phyloP scores from a whole-genome alignment of 2,113 vertebrate species.

The Poeciliopsis occidentalis region DNA sequence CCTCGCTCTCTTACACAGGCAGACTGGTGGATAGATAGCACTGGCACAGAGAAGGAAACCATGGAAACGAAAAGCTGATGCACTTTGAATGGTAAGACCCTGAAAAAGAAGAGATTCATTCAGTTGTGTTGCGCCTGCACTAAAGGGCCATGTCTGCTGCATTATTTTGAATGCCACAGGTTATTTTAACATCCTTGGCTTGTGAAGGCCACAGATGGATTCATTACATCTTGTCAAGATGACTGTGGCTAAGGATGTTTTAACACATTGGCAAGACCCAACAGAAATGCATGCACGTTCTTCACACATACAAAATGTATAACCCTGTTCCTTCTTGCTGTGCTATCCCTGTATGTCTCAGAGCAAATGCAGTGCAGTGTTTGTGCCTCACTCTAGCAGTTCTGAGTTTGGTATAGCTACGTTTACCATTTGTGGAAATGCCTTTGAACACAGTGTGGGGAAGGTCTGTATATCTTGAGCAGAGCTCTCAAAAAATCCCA shows the following conservation, averaged over 20 bases:
- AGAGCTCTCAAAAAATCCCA: conserved; percentile 45
- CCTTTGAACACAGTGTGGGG: conserved; percentile 28
- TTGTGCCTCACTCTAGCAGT: not conserved
- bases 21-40: conserved; percentile 68
- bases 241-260: conserved; percentile 35
- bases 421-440: conserved; percentile 24
- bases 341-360: not conserved
- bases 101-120: conserved; percentile 76
- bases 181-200: conserved; percentile 56
- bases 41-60: conserved; percentile 71
- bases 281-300: conserved; percentile 11
- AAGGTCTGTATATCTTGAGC: conserved; percentile 46
- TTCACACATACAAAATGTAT: conserved; percentile 10
- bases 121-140: conserved; percentile 55
- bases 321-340: not conserved
- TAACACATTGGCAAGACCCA: conserved; percentile 29
- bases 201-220: conserved; percentile 37
- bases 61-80: conserved; percentile 79
- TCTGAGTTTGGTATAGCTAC: conserved; percentile 29
- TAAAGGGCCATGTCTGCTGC: conserved; percentile 54
- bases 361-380: not conserved
- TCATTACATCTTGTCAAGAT: conserved; percentile 53
- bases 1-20: conserved; percentile 32
- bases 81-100: conserved; percentile 77
- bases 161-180: conserved; percentile 58